phyloP scores from a whole-genome alignment of 1,140 invertebrate genomes.

The Bombus consobrinus region DNA sequence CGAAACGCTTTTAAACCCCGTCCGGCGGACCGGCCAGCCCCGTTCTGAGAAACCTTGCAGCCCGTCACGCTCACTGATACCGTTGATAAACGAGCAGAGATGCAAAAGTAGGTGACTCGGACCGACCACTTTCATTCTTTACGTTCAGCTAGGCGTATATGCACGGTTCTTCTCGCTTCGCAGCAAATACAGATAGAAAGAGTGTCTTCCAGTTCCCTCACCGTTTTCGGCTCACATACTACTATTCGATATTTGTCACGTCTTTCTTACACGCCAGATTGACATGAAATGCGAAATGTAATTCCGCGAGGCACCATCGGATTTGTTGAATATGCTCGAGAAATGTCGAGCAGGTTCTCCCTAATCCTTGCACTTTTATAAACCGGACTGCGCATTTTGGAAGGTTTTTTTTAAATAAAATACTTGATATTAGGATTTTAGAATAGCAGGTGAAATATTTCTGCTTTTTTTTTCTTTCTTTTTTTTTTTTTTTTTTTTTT shows the following conservation, averaged over 20 bases:
- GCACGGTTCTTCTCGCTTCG: neutral
- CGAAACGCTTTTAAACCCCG: slow-evolving; percentile 76
- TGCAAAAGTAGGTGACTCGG: slow-evolving; percentile 77
- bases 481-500: too few species aligned
- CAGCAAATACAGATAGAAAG: neutral
- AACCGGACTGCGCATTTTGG: neutral
- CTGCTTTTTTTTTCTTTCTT: too few species aligned
- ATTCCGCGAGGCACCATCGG: slow-evolving; percentile 14
- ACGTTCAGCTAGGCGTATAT: slow-evolving; percentile 16
- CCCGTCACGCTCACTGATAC: slow-evolving; percentile 16
- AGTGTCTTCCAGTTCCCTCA: slow-evolving; percentile 5
- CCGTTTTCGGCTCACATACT: neutral
- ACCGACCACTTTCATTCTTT: slow-evolving; percentile 48
- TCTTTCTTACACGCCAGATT: slow-evolving; percentile 2
- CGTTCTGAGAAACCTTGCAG: slow-evolving; percentile 36
- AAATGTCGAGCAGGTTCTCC: neutral
- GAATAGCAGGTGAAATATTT: neutral
- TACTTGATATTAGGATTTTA: neutral
- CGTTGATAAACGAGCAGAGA: slow-evolving; percentile 75
- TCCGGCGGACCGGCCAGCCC: slow-evolving; percentile 8
- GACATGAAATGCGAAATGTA: slow-evolving; percentile 45
- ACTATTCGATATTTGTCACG: slow-evolving; percentile 40
- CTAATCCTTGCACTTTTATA: too few species aligned
- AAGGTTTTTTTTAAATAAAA: neutral
- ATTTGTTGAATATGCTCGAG: slow-evolving; percentile 15